Base-by-base conservation (phyloP, 1,140 invertebrate genomes). In the Eulimnadia texana region DNA sequence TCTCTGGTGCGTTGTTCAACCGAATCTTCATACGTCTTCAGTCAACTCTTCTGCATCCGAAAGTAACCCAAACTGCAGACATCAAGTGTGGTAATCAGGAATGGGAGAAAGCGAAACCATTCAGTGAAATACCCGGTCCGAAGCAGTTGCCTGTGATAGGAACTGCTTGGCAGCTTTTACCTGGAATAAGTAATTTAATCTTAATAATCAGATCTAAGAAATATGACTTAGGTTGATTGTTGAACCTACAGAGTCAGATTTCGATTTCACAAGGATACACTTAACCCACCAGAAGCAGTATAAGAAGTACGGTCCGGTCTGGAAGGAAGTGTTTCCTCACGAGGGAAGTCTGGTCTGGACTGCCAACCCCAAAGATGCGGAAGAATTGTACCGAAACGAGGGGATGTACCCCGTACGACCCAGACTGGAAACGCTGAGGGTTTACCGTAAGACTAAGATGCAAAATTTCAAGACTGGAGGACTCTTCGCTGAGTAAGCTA, bases 121-220 rank as follows among this genome's bases (percentile, higher is more conserved):
- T 68, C 47, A 60, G 66, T 29, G 61, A 64, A 20, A 72, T 72
- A 16, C 71, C 71, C 27, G 71, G 71, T n/a, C 22, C 71, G 1
- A 65, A 64, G 50, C 64, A 67, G 10, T 33, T 70, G 25, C 70
- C 71, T 9, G 9, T 72, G 0, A 56, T 72, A 6, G 69, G 71
- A 16, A 42, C 33, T 6, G 33, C 33, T 16, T 42, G 33, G 33
- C 33, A 42, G 16, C 6, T 42, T 6, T 16, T 42, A 16, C 33
- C 33, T 42, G 6, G 33, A 42, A 9, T 42, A 16, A 16, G 6
- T 9, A 42, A 42, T 9, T 42, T 42, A 9, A 16, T 42, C 16
- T 42, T 42, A 16, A 42, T 42, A 42, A 42, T 42, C 33, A 42
- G 16, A 42, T 42, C 16, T 42, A 16, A 42, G 33, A 9, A 9